Conservation (phyloP, 2,888 invertebrate genomes). For the Stenodema calcarata region DNA sequence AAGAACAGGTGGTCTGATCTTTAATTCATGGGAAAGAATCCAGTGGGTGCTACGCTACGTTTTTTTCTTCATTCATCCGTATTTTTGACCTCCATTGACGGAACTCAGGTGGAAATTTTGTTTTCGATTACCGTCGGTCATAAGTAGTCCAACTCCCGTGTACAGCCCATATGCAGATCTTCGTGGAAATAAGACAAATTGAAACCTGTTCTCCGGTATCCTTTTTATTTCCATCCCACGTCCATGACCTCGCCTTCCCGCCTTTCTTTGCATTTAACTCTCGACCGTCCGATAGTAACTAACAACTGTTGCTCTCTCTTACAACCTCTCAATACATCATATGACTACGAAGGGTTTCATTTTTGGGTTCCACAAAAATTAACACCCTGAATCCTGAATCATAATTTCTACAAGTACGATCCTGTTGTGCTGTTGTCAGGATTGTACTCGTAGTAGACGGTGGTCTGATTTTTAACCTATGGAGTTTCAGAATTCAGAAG, state of each 20-base stretch:
- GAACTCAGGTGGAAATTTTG: neutral
- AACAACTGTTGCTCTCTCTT: too few relatives aligned
- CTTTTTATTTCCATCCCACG: neutral
- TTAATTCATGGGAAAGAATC: neutral
- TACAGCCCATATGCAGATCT: neutral
- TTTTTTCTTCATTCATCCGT: neutral
- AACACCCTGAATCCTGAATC: too few relatives aligned
- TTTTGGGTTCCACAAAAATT: too few relatives aligned
- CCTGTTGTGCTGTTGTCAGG: too few relatives aligned
- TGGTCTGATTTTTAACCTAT: too few relatives aligned
- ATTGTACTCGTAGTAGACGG: too few relatives aligned
- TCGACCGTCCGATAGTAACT: too few relatives aligned
- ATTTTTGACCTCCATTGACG: neutral
- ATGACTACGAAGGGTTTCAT: too few relatives aligned
- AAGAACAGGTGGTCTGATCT: neutral
- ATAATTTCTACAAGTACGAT: too few relatives aligned
- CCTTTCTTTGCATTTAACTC: neutral
- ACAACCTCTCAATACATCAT: too few relatives aligned
- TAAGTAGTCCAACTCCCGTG: neutral
- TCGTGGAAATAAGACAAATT: neutral
- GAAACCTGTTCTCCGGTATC: neutral
- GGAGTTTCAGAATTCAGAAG: too few relatives aligned
- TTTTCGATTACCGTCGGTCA: neutral
- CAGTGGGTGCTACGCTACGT: neutral
- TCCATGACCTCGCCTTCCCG: neutral